Evolutionary conservation across 2,888 invertebrate genomes (phyloP).

Genomic region (Spialia ferax): DNA sequence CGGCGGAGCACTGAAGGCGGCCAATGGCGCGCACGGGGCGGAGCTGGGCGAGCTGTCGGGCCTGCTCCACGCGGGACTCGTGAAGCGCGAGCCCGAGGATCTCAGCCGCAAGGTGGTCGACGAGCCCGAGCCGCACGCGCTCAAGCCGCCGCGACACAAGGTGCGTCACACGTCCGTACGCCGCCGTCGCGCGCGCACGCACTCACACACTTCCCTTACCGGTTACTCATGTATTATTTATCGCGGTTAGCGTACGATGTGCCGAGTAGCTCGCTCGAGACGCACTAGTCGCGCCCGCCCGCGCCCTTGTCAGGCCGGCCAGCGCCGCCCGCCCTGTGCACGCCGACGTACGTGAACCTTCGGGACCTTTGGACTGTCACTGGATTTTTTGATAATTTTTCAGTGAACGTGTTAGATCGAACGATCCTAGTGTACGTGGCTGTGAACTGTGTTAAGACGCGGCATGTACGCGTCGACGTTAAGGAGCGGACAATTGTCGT

Average conservation of each 20-base stretch:
- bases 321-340: conserved; percentile 87
- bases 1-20: conserved; percentile 87
- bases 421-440: conserved; percentile 78
- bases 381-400: conserved; percentile 61
- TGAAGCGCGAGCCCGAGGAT: conserved; percentile 94
- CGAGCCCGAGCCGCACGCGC: conserved; percentile 87
- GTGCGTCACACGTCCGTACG: conserved; percentile 87
- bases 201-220: conserved; percentile 80
- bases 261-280: conserved; percentile 86
- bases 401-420: conserved; percentile 72
- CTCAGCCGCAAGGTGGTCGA: conserved; percentile 90
- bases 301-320: conserved; percentile 87
- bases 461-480: conserved; percentile 88
- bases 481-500: conserved; percentile 86
- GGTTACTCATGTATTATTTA: conserved; percentile 86
- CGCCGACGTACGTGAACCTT: conserved; percentile 83
- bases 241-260: conserved; percentile 87
- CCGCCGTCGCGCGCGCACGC: conserved; percentile 85
- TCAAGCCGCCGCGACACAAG: conserved; percentile 89
- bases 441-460: conserved; percentile 82
- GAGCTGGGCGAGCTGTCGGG: conserved; percentile 88
- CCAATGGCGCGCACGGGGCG: conserved; percentile 90
- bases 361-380: conserved; percentile 56
- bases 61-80: conserved; percentile 89
- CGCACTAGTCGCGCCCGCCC: conserved; percentile 86